Evolutionary conservation across 1,140 invertebrate species (phyloP), one percentile per base, ranked within the genome.

Genomic region (Gyrodactylus salaris): DNA sequence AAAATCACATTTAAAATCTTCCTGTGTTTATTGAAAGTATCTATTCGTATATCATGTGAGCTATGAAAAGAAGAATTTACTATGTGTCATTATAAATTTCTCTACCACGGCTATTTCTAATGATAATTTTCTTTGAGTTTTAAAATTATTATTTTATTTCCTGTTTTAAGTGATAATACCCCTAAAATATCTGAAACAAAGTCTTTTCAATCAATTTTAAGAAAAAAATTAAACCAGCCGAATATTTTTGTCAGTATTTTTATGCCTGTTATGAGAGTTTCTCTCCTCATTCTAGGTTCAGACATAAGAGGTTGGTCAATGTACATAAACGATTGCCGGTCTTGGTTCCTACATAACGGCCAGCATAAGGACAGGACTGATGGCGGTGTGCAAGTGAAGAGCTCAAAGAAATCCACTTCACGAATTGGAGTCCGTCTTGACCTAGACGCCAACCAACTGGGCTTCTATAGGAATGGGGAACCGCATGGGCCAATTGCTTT

Each of bases 221-320:
- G n/a, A n/a, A n/a, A n/a, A n/a, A n/a, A n/a, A n/a, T n/a, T n/a
- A n/a, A n/a, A n/a, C n/a, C n/a, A n/a, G n/a, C n/a, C n/a, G n/a
- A n/a, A n/a, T n/a, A n/a, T n/a, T n/a, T n/a, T n/a, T n/a, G n/a
- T n/a, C n/a, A n/a, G n/a, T n/a, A n/a, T n/a, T n/a, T n/a, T 69
- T 2, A 69, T 21, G n/a, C 21, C 21, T 21, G 1, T 1, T 7
- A 69, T 2, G 68, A 54, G 21, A 69, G 25, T 69, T 69, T 69
- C 21, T 2, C 26, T 24, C 16, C 26, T 24, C 25, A 1, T 71
- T 71, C 7, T 80, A 95, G 90, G 91, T 23, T 95, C 94, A 83
- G 93, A 97, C 83, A 88, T 91, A 78, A 89, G 91, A 78, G 91
- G 89, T 20, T 98, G 92, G 88, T 89, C 89, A 77, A 96, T 97